Evolutionary conservation across 2,888 invertebrate genomes (phyloP).

Genomic region (Macrophya annulata): DNA sequence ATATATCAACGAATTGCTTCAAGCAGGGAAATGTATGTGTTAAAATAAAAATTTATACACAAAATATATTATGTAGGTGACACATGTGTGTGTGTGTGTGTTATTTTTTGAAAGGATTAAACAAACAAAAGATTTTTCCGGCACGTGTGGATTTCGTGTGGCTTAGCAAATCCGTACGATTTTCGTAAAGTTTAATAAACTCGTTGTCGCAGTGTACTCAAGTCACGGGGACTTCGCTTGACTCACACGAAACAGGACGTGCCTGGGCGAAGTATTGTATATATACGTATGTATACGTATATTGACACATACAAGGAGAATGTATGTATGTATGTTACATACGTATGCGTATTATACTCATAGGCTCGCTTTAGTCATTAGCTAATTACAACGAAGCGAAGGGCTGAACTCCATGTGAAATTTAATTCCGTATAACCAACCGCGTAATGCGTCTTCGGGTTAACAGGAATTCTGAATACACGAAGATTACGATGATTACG

Average conservation of each 20-base stretch:
- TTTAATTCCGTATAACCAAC: constrained; percentile 12
- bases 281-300: neutral
- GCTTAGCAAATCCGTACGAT: neutral
- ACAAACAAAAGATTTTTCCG: neutral
- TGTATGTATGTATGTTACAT: neutral
- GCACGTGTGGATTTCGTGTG: neutral
- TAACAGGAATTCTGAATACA: neutral
- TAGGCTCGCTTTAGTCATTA: constrained; percentile 49
- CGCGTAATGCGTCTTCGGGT: neutral
- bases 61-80: neutral
- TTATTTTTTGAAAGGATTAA: neutral
- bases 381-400: constrained; percentile 44
- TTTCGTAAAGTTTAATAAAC: constrained; percentile 33
- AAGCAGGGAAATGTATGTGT: neutral
- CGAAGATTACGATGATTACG: neutral
- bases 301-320: no score
- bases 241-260: constrained; percentile 51
- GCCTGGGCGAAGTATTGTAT: constrained; percentile 15
- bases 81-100: no score
- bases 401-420: constrained; percentile 9
- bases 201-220: constrained; percentile 23
- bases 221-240: constrained; percentile 52
- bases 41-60: neutral
- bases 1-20: neutral
- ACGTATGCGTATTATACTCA: neutral